Conservation (phyloP, 1,140 invertebrate species). For the Popillia japonica region DNA sequence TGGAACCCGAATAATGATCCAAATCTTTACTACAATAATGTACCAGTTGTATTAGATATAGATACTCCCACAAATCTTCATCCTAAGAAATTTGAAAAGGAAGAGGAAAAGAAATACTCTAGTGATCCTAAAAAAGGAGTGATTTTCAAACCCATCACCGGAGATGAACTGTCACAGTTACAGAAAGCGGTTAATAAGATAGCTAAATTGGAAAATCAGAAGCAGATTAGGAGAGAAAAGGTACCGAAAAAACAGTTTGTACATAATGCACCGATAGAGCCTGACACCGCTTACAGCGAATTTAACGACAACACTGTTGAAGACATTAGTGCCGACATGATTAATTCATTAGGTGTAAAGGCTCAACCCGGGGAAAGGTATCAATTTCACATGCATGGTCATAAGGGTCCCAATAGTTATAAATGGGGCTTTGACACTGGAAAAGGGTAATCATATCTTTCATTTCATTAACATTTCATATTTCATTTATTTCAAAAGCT, state of each 20-base stretch:
- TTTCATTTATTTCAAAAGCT: background rate
- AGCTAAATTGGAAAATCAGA: slow-evolving; percentile 56
- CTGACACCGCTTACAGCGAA: slow-evolving; percentile 24
- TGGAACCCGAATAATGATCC: slow-evolving; percentile 60
- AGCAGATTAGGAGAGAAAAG: slow-evolving; percentile 48
- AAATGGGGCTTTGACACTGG: slow-evolving; percentile 89
- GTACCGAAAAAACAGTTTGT: slow-evolving; percentile 44
- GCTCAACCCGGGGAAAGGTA: slow-evolving; percentile 52
- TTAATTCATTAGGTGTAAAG: slow-evolving; percentile 32
- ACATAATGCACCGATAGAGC: slow-evolving; percentile 40
- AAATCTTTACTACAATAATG: slow-evolving; percentile 53
- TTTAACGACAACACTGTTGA: slow-evolving; percentile 23
- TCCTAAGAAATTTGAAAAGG: slow-evolving; percentile 58
- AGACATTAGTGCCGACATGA: slow-evolving; percentile 10
- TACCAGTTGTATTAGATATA: slow-evolving; percentile 49
- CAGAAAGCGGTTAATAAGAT: slow-evolving; percentile 53
- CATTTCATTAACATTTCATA: background rate
- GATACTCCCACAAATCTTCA: slow-evolving; percentile 53
- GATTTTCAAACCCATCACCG: slow-evolving; percentile 49
- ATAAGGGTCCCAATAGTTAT: slow-evolving; percentile 83
- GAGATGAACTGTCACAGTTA: slow-evolving; percentile 48
- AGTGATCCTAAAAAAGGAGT: slow-evolving; percentile 50
- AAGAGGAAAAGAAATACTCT: slow-evolving; percentile 55
- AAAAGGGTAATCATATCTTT: slow-evolving; percentile 71
- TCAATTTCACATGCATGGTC: slow-evolving; percentile 70